These are phyloP conservation scores for Apamea crenata DNA, from an alignment of 2,888 invertebrate genomes.

Conservation along the genomic window DNA sequence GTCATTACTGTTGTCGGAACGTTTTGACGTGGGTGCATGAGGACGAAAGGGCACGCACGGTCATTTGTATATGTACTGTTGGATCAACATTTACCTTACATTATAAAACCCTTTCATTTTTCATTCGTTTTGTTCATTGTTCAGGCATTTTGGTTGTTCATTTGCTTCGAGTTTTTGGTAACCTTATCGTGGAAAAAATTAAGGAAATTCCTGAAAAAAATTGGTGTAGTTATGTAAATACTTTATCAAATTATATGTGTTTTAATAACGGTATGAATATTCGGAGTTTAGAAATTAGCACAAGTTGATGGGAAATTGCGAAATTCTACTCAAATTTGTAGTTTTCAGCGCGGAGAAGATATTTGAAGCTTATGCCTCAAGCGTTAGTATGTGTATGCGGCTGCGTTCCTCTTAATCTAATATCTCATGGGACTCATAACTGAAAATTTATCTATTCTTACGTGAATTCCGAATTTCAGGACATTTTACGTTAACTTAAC, in stretches of 20 bases:
- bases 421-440: neutral
- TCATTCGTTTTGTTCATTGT: slow-evolving; percentile 3
- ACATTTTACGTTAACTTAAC: neutral
- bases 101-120: neutral
- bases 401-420: neutral
- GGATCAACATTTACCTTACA: neutral
- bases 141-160: neutral
- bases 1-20: slow-evolving; percentile 26
- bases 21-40: slow-evolving; percentile 43
- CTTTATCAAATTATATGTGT: neutral
- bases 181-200: neutral
- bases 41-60: neutral
- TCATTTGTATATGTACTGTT: slow-evolving; percentile 7
- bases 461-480: neutral
- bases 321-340: neutral
- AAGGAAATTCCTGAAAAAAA: neutral
- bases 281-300: neutral
- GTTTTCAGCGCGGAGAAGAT: neutral
- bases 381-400: neutral
- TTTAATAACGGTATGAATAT: neutral
- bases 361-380: neutral
- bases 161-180: neutral
- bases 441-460: neutral
- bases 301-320: neutral
- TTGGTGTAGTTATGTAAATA: neutral